Evolutionary conservation across 2,797 vertebrate species (phyloP).

Genomic region (Molossus molossus): DNA sequence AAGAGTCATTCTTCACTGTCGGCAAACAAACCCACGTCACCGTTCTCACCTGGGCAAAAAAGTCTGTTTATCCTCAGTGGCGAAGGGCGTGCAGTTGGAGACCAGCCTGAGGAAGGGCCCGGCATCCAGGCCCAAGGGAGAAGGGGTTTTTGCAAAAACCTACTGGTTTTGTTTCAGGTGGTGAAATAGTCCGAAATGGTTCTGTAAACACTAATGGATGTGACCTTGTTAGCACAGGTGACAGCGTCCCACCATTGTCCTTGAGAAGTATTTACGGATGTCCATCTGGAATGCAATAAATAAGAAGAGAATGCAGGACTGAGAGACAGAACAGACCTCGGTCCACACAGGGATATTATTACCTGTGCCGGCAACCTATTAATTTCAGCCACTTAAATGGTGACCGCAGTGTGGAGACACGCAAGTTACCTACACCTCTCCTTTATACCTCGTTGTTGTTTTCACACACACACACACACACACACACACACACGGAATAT

Average conservation of each 20-base stretch:
- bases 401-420: background rate
- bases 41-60: background rate
- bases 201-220: background rate
- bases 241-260: background rate
- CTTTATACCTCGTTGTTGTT: background rate
- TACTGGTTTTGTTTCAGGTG: background rate
- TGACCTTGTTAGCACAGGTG: background rate
- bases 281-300: too few species aligned
- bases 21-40: background rate
- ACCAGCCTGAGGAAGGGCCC: background rate
- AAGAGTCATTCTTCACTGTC: background rate
- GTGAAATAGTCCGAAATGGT: background rate
- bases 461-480: too few species aligned
- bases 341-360: background rate
- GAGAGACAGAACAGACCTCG: background rate
- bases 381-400: background rate
- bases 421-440: background rate
- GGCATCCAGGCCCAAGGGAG: accelerated
- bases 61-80: background rate
- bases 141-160: background rate
- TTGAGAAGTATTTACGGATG: background rate
- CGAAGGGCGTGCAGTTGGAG: background rate
- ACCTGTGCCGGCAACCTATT: background rate
- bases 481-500: background rate
- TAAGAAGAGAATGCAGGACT: background rate